phyloP scores from a whole-genome alignment of 1,140 invertebrate genomes.

The Paraescarpia echinospica region DNA sequence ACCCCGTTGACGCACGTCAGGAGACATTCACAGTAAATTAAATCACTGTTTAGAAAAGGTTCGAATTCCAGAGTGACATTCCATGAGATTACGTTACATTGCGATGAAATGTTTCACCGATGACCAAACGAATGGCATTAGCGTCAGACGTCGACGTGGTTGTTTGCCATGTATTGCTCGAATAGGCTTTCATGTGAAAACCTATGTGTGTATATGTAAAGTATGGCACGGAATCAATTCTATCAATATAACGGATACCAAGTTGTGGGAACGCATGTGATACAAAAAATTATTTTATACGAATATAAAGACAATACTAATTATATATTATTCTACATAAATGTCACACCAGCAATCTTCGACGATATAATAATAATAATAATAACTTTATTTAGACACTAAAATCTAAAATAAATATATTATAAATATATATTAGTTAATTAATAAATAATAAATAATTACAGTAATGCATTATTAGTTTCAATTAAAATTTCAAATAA shows the following conservation, averaged over 20 bases:
- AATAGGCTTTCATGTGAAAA: neutral
- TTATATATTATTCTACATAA: no score
- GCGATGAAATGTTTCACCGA: neutral
- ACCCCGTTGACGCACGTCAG: neutral
- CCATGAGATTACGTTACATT: neutral
- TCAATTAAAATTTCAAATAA: no score
- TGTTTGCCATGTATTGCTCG: neutral
- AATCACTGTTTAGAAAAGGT: neutral
- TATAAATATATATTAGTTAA: no score
- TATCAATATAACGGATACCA: neutral
- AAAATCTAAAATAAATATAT: no score
- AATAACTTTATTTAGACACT: no score
- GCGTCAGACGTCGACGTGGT: neutral
- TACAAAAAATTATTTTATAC: no score
- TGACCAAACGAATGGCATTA: neutral
- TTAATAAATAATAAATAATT: no score
- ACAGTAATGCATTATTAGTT: no score
- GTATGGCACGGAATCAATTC: neutral
- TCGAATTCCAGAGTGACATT: neutral
- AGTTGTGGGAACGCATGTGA: neutral
- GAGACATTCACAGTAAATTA: neutral
- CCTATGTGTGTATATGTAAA: neutral
- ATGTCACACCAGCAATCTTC: no score
- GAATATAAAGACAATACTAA: no score
- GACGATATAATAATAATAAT: no score